Evolutionary conservation across 2,888 invertebrate species (phyloP), one percentile per base, ranked within the genome.

Genomic region (Xanthia icteritia): DNA sequence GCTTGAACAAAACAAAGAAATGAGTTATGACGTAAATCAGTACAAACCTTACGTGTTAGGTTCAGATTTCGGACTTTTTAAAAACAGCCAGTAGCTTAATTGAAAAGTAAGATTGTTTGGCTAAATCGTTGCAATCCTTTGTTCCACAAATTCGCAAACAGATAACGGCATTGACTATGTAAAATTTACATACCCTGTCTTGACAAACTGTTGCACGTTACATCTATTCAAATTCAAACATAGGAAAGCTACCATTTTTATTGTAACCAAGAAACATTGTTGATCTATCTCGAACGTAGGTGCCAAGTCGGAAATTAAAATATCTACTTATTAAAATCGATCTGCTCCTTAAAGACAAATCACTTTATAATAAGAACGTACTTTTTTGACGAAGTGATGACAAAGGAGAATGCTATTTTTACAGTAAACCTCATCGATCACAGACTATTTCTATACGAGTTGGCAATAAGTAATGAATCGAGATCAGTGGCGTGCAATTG

Each of bases 291-390:
- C 9, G 15, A 51, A n/a, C 48, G 17, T 51, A 8, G 31, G 17
- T 56, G 63, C 54, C 45, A 76, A 51, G n/a, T 75, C 13, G 48
- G 60, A 23, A 48, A 48, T 39, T 48, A 23, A 60, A 60, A 45
- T 73, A 75, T 54, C n/a, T 54, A 48, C 5, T 48, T 20, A n/a
- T 39, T 17, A 20, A 48, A 11, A 8, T n/a, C 27, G 11, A 64
- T n/a, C 8, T 17, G 23, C 27, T 45, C 5, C 31, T n/a, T n/a
- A 74, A 8, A 20, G 42, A 64, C 36, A 61, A 51, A 61, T 3
- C 20, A 76, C 36, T n/a, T 48, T 17, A 2, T 11, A 36, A n/a
- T 39, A 36, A 61, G 3, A 39, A 74, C 31, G 8, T 31, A 36
- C 31, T 58, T 64, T 23, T 60, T 17, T n/a, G 27, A n/a, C 39